Base-by-base conservation (phyloP, 2,797 vertebrate genomes). In the Aldrovandia affinis region DNA sequence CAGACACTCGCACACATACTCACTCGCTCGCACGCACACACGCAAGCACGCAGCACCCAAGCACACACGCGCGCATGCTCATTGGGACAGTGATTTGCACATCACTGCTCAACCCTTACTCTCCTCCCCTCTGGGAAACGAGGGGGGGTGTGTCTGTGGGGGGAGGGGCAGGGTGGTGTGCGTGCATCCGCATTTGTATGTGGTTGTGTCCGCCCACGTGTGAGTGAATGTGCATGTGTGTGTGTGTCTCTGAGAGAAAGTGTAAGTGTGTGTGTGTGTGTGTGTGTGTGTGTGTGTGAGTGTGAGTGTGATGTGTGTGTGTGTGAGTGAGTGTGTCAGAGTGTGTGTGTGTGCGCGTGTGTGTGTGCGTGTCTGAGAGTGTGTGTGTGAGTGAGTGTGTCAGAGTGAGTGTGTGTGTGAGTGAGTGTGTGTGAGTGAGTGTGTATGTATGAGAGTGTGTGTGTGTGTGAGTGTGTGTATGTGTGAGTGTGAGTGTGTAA, bases 41-140 rank as follows among this genome's bases (percentile, higher is more conserved):
- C 12, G 57, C 47, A 88, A 90, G n/a, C n/a, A n/a, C n/a, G n/a
- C n/a, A n/a, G 52, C 81, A 82, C 20, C 18, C 28, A 80, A 63
- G 65, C 0, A 68, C 57, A 85, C 33, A 63, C 12, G 57, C 47
- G 88, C n/a, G n/a, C n/a, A 90, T 89, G 92, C 92, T 92, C 90
- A 83, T 65, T 30, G 93, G 89, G 91, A 90, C 89, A 68, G 89
- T 77, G 87, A 88, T 94, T 91, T 92, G 92, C 90, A 93, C 91
- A 93, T 94, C 94, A 94, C 93, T 94, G 94, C 94, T 89, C 28
- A 92, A 95, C 95, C 95, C 95, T 95, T 93, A 94, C 90, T 84
- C 91, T 93, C 93, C 94, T 94, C 10, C 95, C 93, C 92, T 95
- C 94, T 93, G 94, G 94, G n/a, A n/a, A n/a, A n/a, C n/a, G n/a